Percentiles rank a stretch among this genome's conserved stretches.
Conservation (phyloP, 2,113 vertebrate species). For the Ctenodactylus gundi region DNA sequence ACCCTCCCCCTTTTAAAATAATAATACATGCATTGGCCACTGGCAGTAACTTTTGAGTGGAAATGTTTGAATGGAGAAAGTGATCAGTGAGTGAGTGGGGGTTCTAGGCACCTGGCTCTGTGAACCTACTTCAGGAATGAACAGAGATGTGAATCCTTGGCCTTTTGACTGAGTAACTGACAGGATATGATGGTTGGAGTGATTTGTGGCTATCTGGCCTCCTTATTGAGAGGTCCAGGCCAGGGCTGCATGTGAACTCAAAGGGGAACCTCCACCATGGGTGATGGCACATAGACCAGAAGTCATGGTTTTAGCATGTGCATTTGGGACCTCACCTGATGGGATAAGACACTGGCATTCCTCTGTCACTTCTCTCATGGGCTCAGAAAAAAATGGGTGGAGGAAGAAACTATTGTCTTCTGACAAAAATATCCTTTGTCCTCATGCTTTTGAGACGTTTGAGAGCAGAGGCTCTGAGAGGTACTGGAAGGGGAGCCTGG, state of each 20-base stretch:
- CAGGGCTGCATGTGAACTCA: not conserved
- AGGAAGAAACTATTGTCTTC: not conserved
- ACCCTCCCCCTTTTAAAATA: not conserved
- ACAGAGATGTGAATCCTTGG: not conserved
- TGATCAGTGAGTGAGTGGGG: not conserved
- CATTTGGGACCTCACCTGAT: not conserved
- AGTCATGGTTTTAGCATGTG: not conserved
- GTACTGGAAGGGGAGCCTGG: not conserved
- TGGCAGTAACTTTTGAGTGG: too few species aligned
- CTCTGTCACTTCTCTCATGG: not conserved
- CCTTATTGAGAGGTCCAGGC: not conserved
- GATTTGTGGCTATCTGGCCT: not conserved
- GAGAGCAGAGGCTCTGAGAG: not conserved
- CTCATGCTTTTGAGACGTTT: not conserved
- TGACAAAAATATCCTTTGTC: not conserved
- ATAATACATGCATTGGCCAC: not conserved
- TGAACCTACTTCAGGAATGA: not conserved
- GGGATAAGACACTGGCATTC: rapidly evolving
- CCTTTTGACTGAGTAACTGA: not conserved
- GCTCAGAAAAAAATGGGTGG: not conserved
- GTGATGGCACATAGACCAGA: not conserved
- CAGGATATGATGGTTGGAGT: not conserved
- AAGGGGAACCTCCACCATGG: not conserved
- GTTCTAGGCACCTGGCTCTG: not conserved
- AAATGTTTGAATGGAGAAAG: not conserved